Evolutionary conservation across 2,113 vertebrate genomes (phyloP).

Genomic region (Oplegnathus fasciatus): DNA sequence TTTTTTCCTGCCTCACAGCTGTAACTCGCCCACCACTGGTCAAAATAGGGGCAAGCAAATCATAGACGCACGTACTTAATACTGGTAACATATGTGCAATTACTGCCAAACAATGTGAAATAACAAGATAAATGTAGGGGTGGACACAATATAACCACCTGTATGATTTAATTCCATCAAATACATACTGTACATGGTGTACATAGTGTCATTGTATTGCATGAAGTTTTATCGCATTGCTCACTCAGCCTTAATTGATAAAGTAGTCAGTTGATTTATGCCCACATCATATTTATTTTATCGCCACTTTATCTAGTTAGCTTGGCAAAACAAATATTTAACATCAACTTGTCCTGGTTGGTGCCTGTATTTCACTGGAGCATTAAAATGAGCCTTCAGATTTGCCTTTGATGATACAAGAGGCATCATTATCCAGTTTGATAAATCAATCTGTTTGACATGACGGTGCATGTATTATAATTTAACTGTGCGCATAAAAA

Average conservation of each 20-base stretch:
- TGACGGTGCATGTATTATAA: conserved; percentile 22
- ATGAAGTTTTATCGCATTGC: conserved; percentile 1
- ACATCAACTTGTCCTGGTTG: conserved; percentile 16
- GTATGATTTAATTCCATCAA: neutral
- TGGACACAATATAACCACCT: neutral
- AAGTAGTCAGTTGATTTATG: conserved; percentile 17
- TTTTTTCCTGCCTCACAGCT: neutral
- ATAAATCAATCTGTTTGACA: conserved; percentile 40
- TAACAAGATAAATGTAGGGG: neutral
- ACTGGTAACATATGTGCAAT: neutral
- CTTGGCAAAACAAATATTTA: conserved; percentile 6
- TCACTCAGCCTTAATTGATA: neutral
- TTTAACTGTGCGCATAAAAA: neutral
- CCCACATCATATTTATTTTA: conserved; percentile 15
- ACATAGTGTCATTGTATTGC: neutral
- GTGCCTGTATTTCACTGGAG: neutral
- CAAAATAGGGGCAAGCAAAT: conserved; percentile 1
- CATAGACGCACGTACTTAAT: neutral
- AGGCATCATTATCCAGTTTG: conserved; percentile 5
- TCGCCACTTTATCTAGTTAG: conserved; percentile 17
- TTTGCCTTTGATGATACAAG: conserved; percentile 33
- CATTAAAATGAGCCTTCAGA: conserved; percentile 8
- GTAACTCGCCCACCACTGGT: conserved; percentile 8
- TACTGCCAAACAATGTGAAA: neutral
- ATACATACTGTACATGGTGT: neutral